Evolutionary conservation across 2,113 vertebrate species (phyloP).

Genomic region (Labeo rohita): DNA sequence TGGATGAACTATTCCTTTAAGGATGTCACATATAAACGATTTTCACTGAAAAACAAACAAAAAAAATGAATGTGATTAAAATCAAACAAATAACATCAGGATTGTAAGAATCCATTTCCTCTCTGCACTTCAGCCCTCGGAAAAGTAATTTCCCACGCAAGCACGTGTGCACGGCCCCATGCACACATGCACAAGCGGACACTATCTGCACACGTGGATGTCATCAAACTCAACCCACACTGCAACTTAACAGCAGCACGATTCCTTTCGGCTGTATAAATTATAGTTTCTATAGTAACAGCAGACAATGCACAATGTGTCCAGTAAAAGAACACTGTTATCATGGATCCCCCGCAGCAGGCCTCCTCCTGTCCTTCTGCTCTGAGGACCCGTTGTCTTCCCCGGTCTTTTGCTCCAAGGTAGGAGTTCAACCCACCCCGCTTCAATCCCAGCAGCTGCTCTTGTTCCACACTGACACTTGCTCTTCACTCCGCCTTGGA

Average conservation of each 20-base stretch:
- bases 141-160: neutral
- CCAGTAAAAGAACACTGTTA: constrained; percentile 72
- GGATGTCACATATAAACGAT: too few species aligned
- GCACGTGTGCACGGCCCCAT: neutral
- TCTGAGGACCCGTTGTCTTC: constrained; percentile 45
- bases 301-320: constrained; percentile 74
- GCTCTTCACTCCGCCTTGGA: neutral
- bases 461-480: neutral
- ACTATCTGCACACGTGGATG: neutral
- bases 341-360: constrained; percentile 63
- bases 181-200: neutral
- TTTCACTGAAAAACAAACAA: neutral
- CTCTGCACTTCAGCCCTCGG: neutral
- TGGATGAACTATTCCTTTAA: too few species aligned
- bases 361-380: constrained; percentile 50
- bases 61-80: neutral
- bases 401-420: constrained; percentile 44
- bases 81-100: neutral
- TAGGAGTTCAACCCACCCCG: constrained; percentile 32
- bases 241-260: constrained; percentile 12
- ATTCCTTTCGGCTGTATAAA: constrained; percentile 71
- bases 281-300: constrained; percentile 76
- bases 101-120: neutral
- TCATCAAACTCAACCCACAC: constrained; percentile 47
- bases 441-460: neutral